Evolutionary conservation across 2,888 invertebrate genomes (phyloP), one percentile per base, ranked within the genome.

Genomic region (Agriopis aurantiaria): DNA sequence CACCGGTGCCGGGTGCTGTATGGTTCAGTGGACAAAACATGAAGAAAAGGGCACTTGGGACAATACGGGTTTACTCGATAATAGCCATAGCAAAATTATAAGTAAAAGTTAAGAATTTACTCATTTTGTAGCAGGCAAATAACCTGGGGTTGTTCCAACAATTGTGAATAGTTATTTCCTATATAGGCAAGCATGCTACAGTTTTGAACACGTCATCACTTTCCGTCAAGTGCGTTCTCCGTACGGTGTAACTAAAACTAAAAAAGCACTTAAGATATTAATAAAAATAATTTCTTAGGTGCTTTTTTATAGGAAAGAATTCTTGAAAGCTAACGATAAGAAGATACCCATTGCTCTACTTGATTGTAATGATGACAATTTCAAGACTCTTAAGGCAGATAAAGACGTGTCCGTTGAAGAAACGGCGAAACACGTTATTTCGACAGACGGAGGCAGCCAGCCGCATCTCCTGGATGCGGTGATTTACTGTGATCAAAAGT

Each of bases 401-500:
- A n/a, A 53, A 53, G 40, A 49, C 40, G 55, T 56, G 23, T 49
- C 12, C 9, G 63, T 14, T 53, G 43, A 64, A 62, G 59, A 46
- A 46, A 53, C 58, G 17, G 66, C 51, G 40, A 57, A 62, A 57
- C 62, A 59, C 53, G 69, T 62, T 64, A 71, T 75, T 69, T 62
- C 65, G 56, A 65, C 68, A 67, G 67, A 55, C 68, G 66, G 57
- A 64, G 57, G 57, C 74, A 74, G 59, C 76, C 65, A 71, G 73
- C 65, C 76, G 75, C 61, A 76, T 73, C 73, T 72, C 76, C 76
- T 68, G 59, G 53, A 61, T 14, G 52, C 66, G 62, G 74, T 72
- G 71, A 71, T 76, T 72, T 73, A 75, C 64, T 48, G 60, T 14
- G 43, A 60, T 55, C 41, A 53, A 58, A 62, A 46, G 64, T 65